Percentiles rank a stretch among this genome's conserved stretches.
Evolutionary conservation across 1,140 invertebrate species (phyloP).

Genomic region (Drosophila eugracilis): DNA sequence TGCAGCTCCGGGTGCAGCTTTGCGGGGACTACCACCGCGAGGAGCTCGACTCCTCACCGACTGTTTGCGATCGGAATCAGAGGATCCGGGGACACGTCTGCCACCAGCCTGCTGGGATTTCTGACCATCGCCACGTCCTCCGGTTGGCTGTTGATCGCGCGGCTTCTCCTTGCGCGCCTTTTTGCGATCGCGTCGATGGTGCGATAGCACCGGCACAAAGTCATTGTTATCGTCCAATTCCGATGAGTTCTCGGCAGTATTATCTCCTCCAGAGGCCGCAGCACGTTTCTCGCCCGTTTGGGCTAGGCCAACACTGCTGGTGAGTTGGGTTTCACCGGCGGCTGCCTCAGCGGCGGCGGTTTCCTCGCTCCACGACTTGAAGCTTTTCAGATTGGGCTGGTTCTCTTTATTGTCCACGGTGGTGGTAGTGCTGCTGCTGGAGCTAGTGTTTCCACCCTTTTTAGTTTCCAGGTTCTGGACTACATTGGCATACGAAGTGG

Average conservation of each 20-base stretch:
- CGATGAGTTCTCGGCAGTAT: conserved; percentile 82
- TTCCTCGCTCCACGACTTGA: conserved; percentile 83
- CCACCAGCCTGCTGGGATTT: conserved; percentile 37
- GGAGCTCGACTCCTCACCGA: conserved; percentile 39
- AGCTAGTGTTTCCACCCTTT: conserved; percentile 35
- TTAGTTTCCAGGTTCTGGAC: conserved; percentile 79
- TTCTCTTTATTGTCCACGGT: conserved; percentile 80
- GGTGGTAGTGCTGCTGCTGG: conserved; percentile 10
- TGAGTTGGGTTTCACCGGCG: conserved; percentile 37
- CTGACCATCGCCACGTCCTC: conserved; percentile 66
- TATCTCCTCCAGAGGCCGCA: conserved; percentile 70
- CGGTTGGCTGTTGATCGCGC: conserved; percentile 62
- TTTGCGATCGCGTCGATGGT: conserved; percentile 86
- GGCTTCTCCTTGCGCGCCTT: conserved; percentile 81
- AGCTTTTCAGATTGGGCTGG: conserved; percentile 75
- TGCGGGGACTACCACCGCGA: conserved; percentile 75
- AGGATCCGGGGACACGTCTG: conserved; percentile 15
- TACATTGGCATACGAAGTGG: conserved; percentile 79
- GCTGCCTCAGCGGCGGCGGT: conserved; percentile 69
- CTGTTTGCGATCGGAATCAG: conserved; percentile 59
- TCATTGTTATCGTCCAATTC: conserved; percentile 85
- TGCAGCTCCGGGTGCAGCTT: conserved; percentile 26
- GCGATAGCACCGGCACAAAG: conserved; percentile 85
- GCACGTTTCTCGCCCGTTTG: conserved; percentile 76
- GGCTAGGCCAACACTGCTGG: conserved; percentile 29